Conservation (phyloP, 2,888 invertebrate species). For the Scaptomyza caliginosa region DNA sequence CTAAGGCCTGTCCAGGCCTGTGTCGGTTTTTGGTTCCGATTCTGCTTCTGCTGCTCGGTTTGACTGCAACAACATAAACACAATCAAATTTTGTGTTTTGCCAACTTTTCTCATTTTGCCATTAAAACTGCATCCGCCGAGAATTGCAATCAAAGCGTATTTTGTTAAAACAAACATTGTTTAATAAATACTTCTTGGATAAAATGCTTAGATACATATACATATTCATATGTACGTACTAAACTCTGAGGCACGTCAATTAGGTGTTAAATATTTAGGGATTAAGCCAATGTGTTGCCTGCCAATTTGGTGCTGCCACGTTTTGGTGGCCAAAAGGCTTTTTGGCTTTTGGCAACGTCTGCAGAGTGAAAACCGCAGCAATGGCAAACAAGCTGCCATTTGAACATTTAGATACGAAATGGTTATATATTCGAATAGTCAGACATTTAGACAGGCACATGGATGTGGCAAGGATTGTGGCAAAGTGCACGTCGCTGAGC, state of each 20-base stretch:
- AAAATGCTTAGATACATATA: no score
- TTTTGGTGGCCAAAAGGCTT: slow-evolving; percentile 1
- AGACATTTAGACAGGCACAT: not conserved
- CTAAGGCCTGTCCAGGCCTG: slow-evolving; percentile 2
- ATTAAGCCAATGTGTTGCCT: slow-evolving; percentile 32
- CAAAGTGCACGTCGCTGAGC: slow-evolving; percentile 1
- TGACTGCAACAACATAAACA: slow-evolving; percentile 32
- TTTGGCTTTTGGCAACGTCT: slow-evolving; percentile 19
- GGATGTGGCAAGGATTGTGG: slow-evolving; percentile 9
- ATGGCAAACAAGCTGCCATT: slow-evolving; percentile 9
- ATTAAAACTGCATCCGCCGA: not conserved
- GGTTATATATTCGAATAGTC: slow-evolving; percentile 2
- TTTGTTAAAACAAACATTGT: slow-evolving; percentile 1
- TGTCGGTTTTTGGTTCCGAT: not conserved
- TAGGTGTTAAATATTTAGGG: slow-evolving; percentile 40
- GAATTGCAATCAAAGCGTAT: slow-evolving; percentile 16
- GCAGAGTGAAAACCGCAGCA: slow-evolving; percentile 30
- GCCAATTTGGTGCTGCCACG: slow-evolving; percentile 21
- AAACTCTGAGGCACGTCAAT: slow-evolving; percentile 42
- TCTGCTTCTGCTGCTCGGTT: slow-evolving; percentile 4
- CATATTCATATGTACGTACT: not conserved
- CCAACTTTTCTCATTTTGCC: slow-evolving; percentile 26
- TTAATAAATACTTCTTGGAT: no score
- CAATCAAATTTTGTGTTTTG: slow-evolving; percentile 41
- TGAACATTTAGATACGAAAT: slow-evolving; percentile 14